Percentiles rank a stretch among this genome's conserved stretches.
Conservation (phyloP, 1,140 invertebrate species). For the Aphidius ervi region DNA sequence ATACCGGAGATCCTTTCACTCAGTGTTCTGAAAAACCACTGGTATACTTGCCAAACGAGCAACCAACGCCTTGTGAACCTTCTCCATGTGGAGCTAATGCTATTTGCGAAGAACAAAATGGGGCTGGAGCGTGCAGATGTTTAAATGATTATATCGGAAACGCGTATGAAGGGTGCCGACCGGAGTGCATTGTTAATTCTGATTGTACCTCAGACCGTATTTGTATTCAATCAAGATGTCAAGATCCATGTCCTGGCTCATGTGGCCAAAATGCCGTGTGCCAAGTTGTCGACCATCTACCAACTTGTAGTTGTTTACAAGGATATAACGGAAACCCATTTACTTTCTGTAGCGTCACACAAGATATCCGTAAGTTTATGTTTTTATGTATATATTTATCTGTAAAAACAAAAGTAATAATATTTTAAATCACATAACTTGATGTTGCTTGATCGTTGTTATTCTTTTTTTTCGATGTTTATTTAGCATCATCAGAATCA, state of each 20-base stretch:
- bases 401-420: too few species aligned
- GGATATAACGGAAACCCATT: conserved; percentile 72
- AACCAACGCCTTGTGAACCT: conserved; percentile 64
- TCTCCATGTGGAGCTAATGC: conserved; percentile 75
- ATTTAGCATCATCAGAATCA: conserved; percentile 1
- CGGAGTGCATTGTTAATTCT: conserved; percentile 63
- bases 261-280: conserved; percentile 72
- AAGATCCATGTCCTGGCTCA: conserved; percentile 70
- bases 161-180: conserved; percentile 63
- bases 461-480: too few species aligned
- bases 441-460: too few species aligned
- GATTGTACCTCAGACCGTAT: conserved; percentile 61
- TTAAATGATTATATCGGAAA: conserved; percentile 59
- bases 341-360: conserved; percentile 29
- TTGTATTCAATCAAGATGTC: conserved; percentile 63
- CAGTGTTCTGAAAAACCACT: conserved; percentile 21
- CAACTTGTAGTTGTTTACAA: conserved; percentile 65
- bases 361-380: conserved; percentile 30
- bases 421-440: too few species aligned
- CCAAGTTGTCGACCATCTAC: conserved; percentile 69
- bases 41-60: conserved; percentile 24
- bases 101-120: conserved; percentile 60
- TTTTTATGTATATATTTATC: background rate
- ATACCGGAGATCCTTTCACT: conserved; percentile 57
- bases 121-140: conserved; percentile 61